Evolutionary conservation across 2,113 vertebrate species (phyloP).

Genomic region (human (Homo sapiens)): GRCh38 chr2:165109001-165109500

Average conservation of each 20-base stretch:
- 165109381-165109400: not conserved
- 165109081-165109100: not conserved
- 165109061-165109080: not conserved
- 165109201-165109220: not conserved
- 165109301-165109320: not conserved
- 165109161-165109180: not conserved
- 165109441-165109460: not conserved
- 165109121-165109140: not conserved
- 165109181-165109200: not conserved
- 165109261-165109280: not conserved
- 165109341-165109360: not conserved
- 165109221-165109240: not conserved
- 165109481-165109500: not conserved
- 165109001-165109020: not conserved
- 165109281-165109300: not conserved
- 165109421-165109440: not conserved
- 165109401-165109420: not conserved
- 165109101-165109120: not conserved
- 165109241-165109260: not conserved
- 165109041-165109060: not conserved
- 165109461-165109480: not conserved
- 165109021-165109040: not conserved
- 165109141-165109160: not conserved
- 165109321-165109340: not conserved
- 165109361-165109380: not conserved